phyloP scores from a whole-genome alignment of 2,113 vertebrate genomes.

The Synchiropus splendidus region DNA sequence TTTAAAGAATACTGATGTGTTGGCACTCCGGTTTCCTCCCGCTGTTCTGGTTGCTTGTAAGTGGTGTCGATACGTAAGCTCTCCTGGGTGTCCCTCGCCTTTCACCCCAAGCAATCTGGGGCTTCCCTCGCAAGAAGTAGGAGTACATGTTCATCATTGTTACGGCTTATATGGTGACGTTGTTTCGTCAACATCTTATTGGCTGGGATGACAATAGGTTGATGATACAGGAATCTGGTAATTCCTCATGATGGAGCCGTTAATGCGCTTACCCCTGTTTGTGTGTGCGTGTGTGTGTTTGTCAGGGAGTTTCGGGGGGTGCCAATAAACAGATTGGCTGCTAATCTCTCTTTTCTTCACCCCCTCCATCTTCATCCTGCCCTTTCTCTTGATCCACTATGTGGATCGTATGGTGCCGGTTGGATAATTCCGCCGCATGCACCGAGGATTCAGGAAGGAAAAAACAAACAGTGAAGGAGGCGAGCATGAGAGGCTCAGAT shows the following conservation, averaged over 20 bases:
- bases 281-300: neutral
- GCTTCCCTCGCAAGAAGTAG: too few species aligned
- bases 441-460: neutral
- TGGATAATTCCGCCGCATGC: too few species aligned
- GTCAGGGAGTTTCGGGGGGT: constrained; percentile 5
- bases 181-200: too few species aligned
- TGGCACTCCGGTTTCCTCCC: too few species aligned
- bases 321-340: constrained; percentile 24
- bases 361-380: constrained; percentile 14
- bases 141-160: too few species aligned
- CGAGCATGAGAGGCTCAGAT: constrained; percentile 17
- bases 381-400: constrained; percentile 24
- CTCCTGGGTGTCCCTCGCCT: too few species aligned
- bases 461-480: neutral
- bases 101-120: too few species aligned
- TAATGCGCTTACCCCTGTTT: constrained; percentile 15
- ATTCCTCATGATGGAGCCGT: constrained; percentile 20
- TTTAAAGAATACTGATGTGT: too few species aligned
- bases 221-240: neutral
- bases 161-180: too few species aligned
- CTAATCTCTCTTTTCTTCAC: constrained; percentile 20
- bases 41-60: too few species aligned
- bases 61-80: too few species aligned
- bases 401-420: neutral
- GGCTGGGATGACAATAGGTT: neutral